Base-by-base conservation (phyloP, 2,888 invertebrate species). In the Tyria jacobaeae region DNA sequence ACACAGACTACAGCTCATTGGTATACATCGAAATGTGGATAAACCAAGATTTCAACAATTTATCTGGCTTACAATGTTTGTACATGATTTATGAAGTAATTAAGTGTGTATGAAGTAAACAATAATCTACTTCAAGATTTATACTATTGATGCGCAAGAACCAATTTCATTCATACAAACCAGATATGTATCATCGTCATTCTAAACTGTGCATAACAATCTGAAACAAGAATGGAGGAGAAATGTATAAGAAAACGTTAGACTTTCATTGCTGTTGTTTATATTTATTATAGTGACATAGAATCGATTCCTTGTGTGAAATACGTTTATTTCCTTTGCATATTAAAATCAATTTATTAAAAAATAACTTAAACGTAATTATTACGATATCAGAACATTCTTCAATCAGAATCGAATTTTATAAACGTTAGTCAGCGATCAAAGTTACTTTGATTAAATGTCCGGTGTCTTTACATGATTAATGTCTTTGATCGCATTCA, bases 1-100 rank as follows among this genome's bases (percentile, higher is more conserved):
- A 69, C 66, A 71, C 68, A 62, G 65, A 57, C 52, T 59, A 57
- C 27, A 54, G 57, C 56, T 68, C 66, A 66, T 70, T 68, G 65
- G 52, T 53, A 62, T 67, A 69, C 47, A 52, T 60, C 60, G 58
- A 64, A 51, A 44, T 60, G 60, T 34, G 59, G 37, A 50, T 67
- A 50, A 75, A 55, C 53, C 34, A 44, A 35, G 51, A 31, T 31
- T 31, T 31, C 27, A 31, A 7, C 27, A 0, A 31, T 31, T 2
- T 31, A 3, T 31, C 27, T 31, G 6, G 27, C 27, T 31, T 31
- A 31, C 1, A 31, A 31, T n/a, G n/a, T n/a, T n/a, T n/a, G n/a
- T n/a, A n/a, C n/a, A n/a, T n/a, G n/a, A n/a, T n/a, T n/a, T n/a
- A n/a, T n/a, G n/a, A n/a, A n/a, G n/a, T n/a, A n/a, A n/a, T n/a